Base-by-base conservation (phyloP, 2,888 invertebrate species). In the Hoplodrina blanda region DNA sequence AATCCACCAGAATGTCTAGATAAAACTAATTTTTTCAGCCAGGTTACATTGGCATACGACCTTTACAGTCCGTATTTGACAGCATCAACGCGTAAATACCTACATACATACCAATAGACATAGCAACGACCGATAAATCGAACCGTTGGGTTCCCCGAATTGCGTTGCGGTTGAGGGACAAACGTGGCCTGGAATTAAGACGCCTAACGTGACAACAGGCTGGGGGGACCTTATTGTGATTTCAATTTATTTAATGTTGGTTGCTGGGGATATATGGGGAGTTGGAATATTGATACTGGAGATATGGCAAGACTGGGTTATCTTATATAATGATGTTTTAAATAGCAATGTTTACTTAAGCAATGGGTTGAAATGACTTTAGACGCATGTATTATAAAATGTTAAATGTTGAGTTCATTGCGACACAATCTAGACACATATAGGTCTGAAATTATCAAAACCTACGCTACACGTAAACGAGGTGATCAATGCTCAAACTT, bases 81-180 rank as follows among this genome's bases (percentile, higher is more conserved):
- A 13, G 13, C 41, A 41, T 13, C 41, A 56, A 67, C 44, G 30
- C 46, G 37, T 54, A 13, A 62, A 19, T 46, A 17, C 15, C 4
- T 55, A 19, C 19, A n/a, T 15, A 53, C 37, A 68, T 56, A 46
- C 53, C 44, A 41, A 77, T 49, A 60, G 30, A 11, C 20, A 41
- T 50, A 44, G 15, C 15, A 62, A 54, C 41, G 54, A 50, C 55
- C 79, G 37, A 74, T 76, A 75, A 76, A 79, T 76, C 68, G 67
- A 75, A 46, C 10, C 19, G 50, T n/a, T 19, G 46, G 62, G 41
- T 19, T 55, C 25, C 19, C 52, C 2, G 53, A 76, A 79, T 75
- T 55, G 49, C 52, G 41, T 67, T 76, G 76, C 46, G 80, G 76
- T 67, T 55, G 13, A 0, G 53, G 46, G 33, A 60, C 50, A 15